Conservation (phyloP, 2,113 vertebrate genomes). For the Menura novaehollandiae region DNA sequence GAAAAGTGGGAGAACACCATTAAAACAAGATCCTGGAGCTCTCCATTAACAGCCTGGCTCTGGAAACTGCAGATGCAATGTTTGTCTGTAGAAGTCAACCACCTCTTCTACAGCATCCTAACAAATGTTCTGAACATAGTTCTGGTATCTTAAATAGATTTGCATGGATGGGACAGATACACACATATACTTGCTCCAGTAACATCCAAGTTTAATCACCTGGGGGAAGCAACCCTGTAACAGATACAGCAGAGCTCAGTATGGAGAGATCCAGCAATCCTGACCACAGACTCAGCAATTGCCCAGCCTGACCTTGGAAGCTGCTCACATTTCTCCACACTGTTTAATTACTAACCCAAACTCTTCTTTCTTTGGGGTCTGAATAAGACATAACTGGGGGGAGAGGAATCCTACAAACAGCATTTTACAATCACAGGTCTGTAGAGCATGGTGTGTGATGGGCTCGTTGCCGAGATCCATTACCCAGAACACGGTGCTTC, state of each 20-base stretch:
- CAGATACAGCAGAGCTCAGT: neutral
- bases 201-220: neutral
- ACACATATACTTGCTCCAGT: neutral
- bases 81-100: neutral
- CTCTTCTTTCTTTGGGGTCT: neutral
- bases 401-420: neutral
- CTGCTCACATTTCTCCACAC: neutral
- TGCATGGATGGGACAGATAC: neutral
- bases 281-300: neutral
- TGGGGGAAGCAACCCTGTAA: neutral
- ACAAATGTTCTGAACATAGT: neutral
- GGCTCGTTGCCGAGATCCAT: neutral
- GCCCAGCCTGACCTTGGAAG: neutral
- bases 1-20: neutral
- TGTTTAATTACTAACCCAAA: neutral
- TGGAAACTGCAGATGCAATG: neutral
- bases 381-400: neutral
- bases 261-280: fast-evolving
- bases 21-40: neutral
- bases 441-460: fast-evolving
- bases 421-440: neutral
- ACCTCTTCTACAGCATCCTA: neutral
- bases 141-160: neutral
- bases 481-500: neutral
- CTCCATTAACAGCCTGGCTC: neutral